Evolutionary conservation across 2,113 vertebrate species (phyloP).

Genomic region (Aegotheles bennettii): DNA sequence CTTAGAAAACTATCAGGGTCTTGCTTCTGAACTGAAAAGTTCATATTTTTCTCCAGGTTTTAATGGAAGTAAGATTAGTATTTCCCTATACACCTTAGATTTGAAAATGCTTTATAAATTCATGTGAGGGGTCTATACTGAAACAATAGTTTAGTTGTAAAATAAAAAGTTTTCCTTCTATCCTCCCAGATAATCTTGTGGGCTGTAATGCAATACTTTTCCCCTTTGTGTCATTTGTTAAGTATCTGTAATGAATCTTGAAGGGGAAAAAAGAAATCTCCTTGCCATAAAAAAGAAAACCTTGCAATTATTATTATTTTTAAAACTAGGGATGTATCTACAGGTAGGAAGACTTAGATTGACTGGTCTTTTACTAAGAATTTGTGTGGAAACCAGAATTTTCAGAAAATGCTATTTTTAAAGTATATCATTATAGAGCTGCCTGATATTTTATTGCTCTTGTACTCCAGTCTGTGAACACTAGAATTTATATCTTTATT

Average conservation of each 20-base stretch:
- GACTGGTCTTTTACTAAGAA: background rate
- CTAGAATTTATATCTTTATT: background rate
- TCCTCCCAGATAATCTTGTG: background rate
- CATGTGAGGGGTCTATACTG: background rate
- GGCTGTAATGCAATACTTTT: background rate
- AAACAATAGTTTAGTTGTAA: background rate
- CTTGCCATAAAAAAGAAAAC: background rate
- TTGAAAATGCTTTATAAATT: background rate
- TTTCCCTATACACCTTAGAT: background rate
- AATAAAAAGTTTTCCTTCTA: background rate
- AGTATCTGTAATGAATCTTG: background rate
- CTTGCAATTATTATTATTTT: background rate
- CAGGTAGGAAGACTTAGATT: background rate
- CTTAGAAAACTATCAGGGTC: background rate
- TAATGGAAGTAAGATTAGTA: background rate
- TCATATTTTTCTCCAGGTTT: background rate
- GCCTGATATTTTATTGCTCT: background rate
- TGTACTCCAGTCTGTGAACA: background rate
- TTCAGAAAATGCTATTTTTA: background rate
- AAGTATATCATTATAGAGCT: background rate
- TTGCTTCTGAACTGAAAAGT: background rate
- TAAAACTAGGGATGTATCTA: background rate
- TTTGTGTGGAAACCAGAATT: background rate
- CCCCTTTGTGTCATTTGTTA: background rate
- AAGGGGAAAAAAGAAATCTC: background rate